A percentile compares a stretch with the other conserved stretches of the same genome.
Evolutionary conservation across 2,113 vertebrate species (phyloP).

Genomic region (Cephalophus harveyi): DNA sequence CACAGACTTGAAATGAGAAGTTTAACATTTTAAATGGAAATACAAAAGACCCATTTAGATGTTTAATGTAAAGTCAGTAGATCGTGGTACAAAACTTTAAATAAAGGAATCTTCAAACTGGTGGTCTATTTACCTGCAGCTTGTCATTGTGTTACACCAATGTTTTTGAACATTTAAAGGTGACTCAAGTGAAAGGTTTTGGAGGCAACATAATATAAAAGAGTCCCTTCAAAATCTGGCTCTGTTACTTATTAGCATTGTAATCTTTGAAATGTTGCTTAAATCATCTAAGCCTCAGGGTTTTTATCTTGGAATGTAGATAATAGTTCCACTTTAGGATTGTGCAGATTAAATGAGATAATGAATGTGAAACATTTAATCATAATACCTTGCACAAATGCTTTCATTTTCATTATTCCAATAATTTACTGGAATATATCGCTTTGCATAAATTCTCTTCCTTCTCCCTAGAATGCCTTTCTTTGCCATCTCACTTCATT

Average conservation of each 20-base stretch:
- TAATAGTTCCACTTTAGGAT: not conserved
- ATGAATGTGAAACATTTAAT: not conserved
- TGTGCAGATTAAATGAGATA: conserved; percentile 4
- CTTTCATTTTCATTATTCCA: not conserved
- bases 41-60: not conserved
- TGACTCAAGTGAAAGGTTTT: not conserved
- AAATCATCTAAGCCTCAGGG: not conserved
- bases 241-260: not conserved
- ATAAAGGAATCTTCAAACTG: not conserved
- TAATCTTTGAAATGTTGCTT: not conserved
- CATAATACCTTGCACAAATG: not conserved
- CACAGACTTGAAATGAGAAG: not conserved
- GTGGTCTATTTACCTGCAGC: not conserved
- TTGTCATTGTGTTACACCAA: not conserved
- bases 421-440: not conserved
- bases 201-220: not conserved
- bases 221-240: not conserved
- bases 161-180: not conserved
- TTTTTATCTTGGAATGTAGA: not conserved
- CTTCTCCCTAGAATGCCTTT: not conserved
- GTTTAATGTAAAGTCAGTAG: not conserved
- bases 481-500: not conserved
- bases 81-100: not conserved
- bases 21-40: not conserved
- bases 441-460: not conserved